Evolutionary conservation across 2,113 vertebrate species (phyloP), one percentile per base, ranked within the genome.

Genomic region (Leptosomus discolor): DNA sequence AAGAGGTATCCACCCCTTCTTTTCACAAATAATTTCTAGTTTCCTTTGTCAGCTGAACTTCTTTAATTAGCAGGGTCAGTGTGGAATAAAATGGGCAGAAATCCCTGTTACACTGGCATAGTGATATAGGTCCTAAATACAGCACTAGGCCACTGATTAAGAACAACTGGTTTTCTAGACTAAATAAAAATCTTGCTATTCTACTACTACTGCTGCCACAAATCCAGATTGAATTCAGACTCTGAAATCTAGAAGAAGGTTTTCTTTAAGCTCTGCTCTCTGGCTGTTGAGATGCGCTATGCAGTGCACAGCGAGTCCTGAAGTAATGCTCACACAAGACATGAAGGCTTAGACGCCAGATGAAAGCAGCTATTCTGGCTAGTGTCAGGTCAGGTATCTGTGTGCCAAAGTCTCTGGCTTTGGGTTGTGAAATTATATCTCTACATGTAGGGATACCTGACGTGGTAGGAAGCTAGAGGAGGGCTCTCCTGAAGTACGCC

Each of bases 271-370:
- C 23, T 73, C 46, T 77, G 29, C 15, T 73, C 10, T 41, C 37
- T 20, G 60, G 24, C 5, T 74, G 12, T 9, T 36, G 43, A 60
- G 26, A 37, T n/a, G n/a, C n/a, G n/a, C n/a, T n/a, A n/a, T n/a
- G n/a, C n/a, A 43, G 21, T 4, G 43, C 34, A 26, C 18, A 41
- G 29, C 0, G 0, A 41, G 24, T 9, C 54, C 34, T 7, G 30
- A 51, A 22, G n/a, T 36, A 27, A 29, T 3, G 30, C 30, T 81
- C 12, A 36, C 21, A 24, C 0, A 3, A 81, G 61, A 24, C 19
- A 9, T 6, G n/a, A 32, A 93, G 30, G 58, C 46, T 53, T 11
- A 18, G 46, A 61, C 0, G 3, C 13, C 30, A 37, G 48, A 34
- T 0, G 0, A 51, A 37, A 69, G 57, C 21, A 39, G 12, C 13